Base-by-base conservation (phyloP, 2,888 invertebrate species). In the Synanthedon vespiformis region DNA sequence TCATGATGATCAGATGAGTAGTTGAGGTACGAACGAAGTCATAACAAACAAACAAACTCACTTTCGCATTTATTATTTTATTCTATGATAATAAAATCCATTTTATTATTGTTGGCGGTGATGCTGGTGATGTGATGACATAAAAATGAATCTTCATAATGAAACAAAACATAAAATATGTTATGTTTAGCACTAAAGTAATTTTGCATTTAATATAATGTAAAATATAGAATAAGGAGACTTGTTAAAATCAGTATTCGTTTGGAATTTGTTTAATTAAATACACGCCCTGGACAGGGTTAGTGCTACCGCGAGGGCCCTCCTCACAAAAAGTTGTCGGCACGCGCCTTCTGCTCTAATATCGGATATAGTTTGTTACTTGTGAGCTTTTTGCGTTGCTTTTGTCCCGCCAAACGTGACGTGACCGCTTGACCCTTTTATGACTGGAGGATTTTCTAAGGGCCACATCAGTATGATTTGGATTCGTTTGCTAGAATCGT, bases 331-430 rank as follows among this genome's bases (percentile, higher is more conserved):
- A 80, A 79, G 63, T 66, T 60, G 74, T 69, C 75, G 76, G 78
- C 80, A 79, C 80, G 77, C 80, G 80, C 80, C 77, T 76, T 74
- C 76, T 79, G 80, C 75, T 83, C 80, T 83, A 80, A 86, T 83
- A 82, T 86, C 83, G 80, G 84, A 82, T 85, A 81, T 84, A 84
- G 83, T 85, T 84, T 76, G 78, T 74, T 34, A 27, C 40, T 34
- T 74, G 66, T 65, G 72, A 61, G 62, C 27, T 70, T 84, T 86
- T 86, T 86, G 84, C 83, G 70, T 58, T 61, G 68, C 63, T 60
- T 59, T 54, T 55, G 57, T 61, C 61, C 60, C 61, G 66, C 63
- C 68, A 58, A 74, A 77, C 75, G 75, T 77, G 81, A 74, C 76
- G 77, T 67, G 72, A 61, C 68, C 76, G 79, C 80, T 80, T 84